Percentiles rank a stretch among this genome's conserved stretches.
These are phyloP conservation scores for Macroglossus sobrinus DNA, from an alignment of 2,113 vertebrate genomes.

Conservation along the genomic window DNA sequence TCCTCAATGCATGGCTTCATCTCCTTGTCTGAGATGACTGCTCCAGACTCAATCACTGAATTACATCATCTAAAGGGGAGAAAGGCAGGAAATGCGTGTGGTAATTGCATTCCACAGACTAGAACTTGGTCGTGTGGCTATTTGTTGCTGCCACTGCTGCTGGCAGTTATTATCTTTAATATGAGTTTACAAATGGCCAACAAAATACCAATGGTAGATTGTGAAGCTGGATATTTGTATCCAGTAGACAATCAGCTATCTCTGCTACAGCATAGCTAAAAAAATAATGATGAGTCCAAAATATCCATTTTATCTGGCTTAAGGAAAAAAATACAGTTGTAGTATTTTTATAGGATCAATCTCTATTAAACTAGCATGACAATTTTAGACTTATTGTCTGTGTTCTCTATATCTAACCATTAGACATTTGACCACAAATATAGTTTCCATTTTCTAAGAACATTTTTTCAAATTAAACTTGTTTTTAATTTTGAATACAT, in stretches of 20 bases:
- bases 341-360: not conserved
- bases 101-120: fast-evolving
- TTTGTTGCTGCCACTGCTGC: not conserved
- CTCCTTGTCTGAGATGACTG: not conserved
- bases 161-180: not conserved
- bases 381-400: not conserved
- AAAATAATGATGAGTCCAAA: not conserved
- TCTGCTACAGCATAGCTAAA: not conserved
- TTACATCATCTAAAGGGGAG: not conserved
- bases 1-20: not conserved
- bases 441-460: not conserved
- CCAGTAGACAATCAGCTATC: not conserved
- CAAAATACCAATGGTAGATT: not conserved
- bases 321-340: not conserved
- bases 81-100: fast-evolving
- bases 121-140: not conserved
- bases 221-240: not conserved
- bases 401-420: not conserved
- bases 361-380: not conserved
- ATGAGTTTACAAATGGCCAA: not conserved
- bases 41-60: not conserved
- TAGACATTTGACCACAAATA: not conserved
- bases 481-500: not conserved
- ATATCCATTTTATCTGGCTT: not conserved
- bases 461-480: not conserved